These are phyloP conservation scores for Orbicella faveolata DNA, from an alignment of 64 coral and sea anemone species.

Conservation along the genomic window DNA sequence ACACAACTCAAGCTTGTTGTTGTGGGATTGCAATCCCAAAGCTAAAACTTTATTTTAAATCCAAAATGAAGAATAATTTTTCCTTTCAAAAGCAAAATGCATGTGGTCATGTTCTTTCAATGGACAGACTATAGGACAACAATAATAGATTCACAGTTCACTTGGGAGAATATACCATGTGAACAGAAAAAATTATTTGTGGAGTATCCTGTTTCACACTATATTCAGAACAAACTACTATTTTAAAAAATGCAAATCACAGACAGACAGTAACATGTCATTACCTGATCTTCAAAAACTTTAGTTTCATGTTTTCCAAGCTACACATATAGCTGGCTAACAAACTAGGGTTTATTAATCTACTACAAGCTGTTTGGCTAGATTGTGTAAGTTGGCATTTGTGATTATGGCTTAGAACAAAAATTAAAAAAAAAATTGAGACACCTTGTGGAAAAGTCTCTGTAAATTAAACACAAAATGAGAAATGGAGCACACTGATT, in stretches of 20 bases:
- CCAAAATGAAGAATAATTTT: no score
- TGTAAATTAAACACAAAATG: conserved; percentile 20
- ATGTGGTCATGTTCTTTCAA: no score
- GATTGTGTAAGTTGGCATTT: neutral
- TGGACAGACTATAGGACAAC: no score
- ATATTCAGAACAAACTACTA: no score
- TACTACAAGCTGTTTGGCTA: neutral
- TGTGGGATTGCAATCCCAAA: no score
- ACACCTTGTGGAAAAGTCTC: neutral
- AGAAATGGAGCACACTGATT: neutral
- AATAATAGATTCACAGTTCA: no score
- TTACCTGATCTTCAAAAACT: neutral
- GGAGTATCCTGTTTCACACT: no score
- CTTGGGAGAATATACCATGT: no score
- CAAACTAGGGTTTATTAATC: neutral
- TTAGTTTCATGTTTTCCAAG: neutral
- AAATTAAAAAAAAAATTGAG: conserved; percentile 15
- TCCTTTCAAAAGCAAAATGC: no score
- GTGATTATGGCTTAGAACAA: neutral
- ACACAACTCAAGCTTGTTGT: no score
- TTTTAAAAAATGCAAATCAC: neutral
- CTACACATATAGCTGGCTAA: neutral
- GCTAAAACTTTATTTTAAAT: no score
- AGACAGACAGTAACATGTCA: neutral
- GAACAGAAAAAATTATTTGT: no score